These are phyloP conservation scores for Ariolimax columbianus DNA, from an alignment of 2,888 invertebrate species.

Conservation along the genomic window DNA sequence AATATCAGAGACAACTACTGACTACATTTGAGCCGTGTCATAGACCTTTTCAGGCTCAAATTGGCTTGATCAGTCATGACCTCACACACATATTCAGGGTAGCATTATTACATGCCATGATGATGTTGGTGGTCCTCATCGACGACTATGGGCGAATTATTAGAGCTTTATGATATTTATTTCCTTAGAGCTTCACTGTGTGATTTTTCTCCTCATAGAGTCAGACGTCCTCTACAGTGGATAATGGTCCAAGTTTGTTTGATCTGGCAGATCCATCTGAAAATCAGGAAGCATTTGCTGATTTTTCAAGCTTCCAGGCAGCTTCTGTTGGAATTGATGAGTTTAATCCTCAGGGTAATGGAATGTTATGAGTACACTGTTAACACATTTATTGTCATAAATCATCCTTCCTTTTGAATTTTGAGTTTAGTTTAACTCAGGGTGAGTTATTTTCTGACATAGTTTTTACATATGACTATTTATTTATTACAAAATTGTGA, in stretches of 20 bases:
- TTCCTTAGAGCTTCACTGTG: background rate
- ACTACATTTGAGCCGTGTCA: too few relatives aligned
- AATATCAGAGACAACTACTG: too few relatives aligned
- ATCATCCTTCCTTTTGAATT: background rate
- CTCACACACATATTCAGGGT: too few relatives aligned
- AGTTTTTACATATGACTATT: too few relatives aligned
- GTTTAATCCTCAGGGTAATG: slow-evolving; percentile 55
- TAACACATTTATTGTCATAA: background rate
- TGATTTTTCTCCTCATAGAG: background rate
- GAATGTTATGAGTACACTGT: background rate
- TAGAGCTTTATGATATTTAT: too few relatives aligned
- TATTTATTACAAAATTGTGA: too few relatives aligned
- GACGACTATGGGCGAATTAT: too few relatives aligned
- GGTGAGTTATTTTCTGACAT: background rate
- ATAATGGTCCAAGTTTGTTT: slow-evolving; percentile 62
- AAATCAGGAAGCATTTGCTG: slow-evolving; percentile 60
- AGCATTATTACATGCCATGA: too few relatives aligned
- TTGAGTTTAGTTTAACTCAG: background rate
- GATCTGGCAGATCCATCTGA: slow-evolving; percentile 60
- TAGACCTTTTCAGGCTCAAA: too few relatives aligned
- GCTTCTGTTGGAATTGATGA: slow-evolving; percentile 59
- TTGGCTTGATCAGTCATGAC: too few relatives aligned
- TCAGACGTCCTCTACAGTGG: slow-evolving; percentile 42
- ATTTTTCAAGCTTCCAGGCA: slow-evolving; percentile 73
- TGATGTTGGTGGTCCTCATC: too few relatives aligned